Evolutionary conservation across 2,113 vertebrate species (phyloP).

Genomic region (Salvator merianae): DNA sequence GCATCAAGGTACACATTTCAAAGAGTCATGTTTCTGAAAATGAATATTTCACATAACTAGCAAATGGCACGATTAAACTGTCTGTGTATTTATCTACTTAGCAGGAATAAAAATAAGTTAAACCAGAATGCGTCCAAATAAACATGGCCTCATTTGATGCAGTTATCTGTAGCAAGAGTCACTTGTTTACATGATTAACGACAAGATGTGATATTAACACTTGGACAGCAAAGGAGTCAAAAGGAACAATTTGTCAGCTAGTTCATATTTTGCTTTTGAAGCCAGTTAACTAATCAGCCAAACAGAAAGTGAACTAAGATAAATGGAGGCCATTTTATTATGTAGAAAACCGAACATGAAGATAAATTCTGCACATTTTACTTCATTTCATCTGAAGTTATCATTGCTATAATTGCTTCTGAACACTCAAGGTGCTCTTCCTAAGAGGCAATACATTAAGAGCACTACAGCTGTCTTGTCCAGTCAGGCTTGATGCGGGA

Average conservation of each 20-base stretch:
- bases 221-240: conserved; percentile 65
- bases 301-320: conserved; percentile 69
- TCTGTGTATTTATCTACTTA: conserved; percentile 1
- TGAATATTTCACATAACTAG: too few species aligned
- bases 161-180: conserved; percentile 54
- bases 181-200: conserved; percentile 68
- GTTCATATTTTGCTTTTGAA: conserved; percentile 71
- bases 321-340: conserved; percentile 67
- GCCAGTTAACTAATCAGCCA: conserved; percentile 71
- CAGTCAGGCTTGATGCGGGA: background rate
- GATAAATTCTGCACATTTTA: conserved; percentile 70
- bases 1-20: too few species aligned
- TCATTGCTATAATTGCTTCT: conserved; percentile 62
- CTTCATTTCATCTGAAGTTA: conserved; percentile 72
- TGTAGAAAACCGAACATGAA: conserved; percentile 66
- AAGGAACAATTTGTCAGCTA: conserved; percentile 68
- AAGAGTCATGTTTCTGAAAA: background rate
- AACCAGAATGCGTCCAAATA: conserved; percentile 41
- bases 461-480: conserved; percentile 33
- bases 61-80: background rate
- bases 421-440: conserved; percentile 68
- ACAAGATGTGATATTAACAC: conserved; percentile 63
- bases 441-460: conserved; percentile 24
- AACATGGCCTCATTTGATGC: conserved; percentile 45
- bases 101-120: background rate